Base-by-base conservation (phyloP, 2,797 vertebrate species). In the Knipowitschia caucasica region DNA sequence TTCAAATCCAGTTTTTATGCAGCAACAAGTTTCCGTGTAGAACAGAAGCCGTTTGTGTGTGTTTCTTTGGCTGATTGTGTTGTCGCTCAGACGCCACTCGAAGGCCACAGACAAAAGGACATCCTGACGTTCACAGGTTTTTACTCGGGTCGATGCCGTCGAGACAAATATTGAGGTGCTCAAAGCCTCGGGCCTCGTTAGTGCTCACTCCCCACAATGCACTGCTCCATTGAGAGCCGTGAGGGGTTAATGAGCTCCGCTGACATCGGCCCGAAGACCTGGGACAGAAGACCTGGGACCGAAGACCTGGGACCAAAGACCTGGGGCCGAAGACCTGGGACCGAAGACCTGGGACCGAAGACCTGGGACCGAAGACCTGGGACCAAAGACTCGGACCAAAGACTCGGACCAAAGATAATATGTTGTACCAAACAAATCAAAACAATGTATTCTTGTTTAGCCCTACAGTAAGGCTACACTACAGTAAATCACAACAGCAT, bases 231-330 rank as follows among this genome's bases (percentile, higher is more conserved):
- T 93, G 90, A 90, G 82, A 90, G 90, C 88, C 90, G 91, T 90
- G 91, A 92, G 92, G 91, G 94, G 94, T 97, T 98, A 98, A 97
- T 94, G 93, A 97, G 93, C 91, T 93, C 91, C 90, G 92, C 90
- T 88, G 88, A 73, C 58, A 63, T 50, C 35, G 40, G 5, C 81
- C 91, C 89, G 93, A 93, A 93, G 88, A 92, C 79, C 77, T 80
- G 90, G 86, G n/a, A n/a, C 89, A 80, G 83, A 85, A 92, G 84
- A 91, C 29, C 59, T 43, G 29, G 50, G 54, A 4, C 89, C 80
- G 83, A 85, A 92, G 84, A 91, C 29, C 59, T 43, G 29, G 50
- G 54, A 4, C 4, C 26, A 30, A 47, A 47, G 18, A 46, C 52
- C 46, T 55, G 40, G 14, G 29, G 51, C 66, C 66, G 36, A 68